Evolutionary conservation across 2,888 invertebrate species (phyloP).

Genomic region (Nysson spinosus): DNA sequence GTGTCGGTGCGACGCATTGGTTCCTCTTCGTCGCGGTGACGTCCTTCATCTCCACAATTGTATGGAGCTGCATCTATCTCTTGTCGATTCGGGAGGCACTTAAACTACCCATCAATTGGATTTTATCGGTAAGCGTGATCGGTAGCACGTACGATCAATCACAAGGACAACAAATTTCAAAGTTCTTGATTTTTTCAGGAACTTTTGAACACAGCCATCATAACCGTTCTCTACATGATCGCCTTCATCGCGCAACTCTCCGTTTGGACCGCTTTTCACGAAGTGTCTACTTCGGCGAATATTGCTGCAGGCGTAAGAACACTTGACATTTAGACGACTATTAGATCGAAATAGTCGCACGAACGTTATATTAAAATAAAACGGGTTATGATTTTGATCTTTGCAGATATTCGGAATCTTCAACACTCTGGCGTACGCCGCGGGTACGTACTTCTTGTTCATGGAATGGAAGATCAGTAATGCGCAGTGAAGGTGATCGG

Average conservation of each 20-base stretch:
- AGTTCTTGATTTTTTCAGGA: slow-evolving; percentile 82
- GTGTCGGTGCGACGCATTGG: slow-evolving; percentile 83
- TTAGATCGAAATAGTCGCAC: neutral
- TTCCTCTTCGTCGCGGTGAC: slow-evolving; percentile 91
- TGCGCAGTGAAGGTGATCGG: slow-evolving; percentile 63
- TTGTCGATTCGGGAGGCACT: slow-evolving; percentile 89
- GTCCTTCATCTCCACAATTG: slow-evolving; percentile 88
- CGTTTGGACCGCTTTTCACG: slow-evolving; percentile 78
- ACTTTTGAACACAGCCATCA: slow-evolving; percentile 85
- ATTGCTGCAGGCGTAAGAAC: slow-evolving; percentile 88
- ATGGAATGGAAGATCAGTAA: slow-evolving; percentile 83
- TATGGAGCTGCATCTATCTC: slow-evolving; percentile 90
- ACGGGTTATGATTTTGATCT: neutral
- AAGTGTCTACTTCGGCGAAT: slow-evolving; percentile 77
- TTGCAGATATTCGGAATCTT: slow-evolving; percentile 88
- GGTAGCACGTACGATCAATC: neutral
- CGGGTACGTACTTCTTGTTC: slow-evolving; percentile 86
- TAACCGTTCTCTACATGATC: slow-evolving; percentile 85
- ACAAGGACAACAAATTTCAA: too few species aligned
- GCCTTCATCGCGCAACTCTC: slow-evolving; percentile 90
- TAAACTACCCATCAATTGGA: slow-evolving; percentile 90
- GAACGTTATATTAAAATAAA: neutral
- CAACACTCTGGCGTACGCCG: slow-evolving; percentile 88
- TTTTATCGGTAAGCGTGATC: slow-evolving; percentile 86
- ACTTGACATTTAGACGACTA: too few species aligned